Evolutionary conservation across 2,888 invertebrate species (phyloP).

Genomic region (Noctua fimbriata): DNA sequence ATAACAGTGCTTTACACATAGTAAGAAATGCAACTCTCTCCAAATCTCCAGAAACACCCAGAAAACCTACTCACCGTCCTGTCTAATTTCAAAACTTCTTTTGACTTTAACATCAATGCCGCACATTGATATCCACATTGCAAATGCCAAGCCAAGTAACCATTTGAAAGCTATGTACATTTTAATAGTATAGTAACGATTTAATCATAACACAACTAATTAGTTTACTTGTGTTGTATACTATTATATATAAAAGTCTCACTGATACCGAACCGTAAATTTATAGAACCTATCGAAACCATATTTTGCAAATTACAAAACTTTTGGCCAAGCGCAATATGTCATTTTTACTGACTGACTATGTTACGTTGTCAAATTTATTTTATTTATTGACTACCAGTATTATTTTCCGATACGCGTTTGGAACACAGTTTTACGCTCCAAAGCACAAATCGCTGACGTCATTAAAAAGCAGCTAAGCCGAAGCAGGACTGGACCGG

Average conservation of each 20-base stretch:
- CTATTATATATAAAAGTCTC: conserved; percentile 27
- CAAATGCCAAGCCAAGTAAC: conserved; percentile 78
- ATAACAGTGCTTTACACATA: background rate
- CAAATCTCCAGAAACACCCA: background rate
- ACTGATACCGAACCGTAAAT: conserved; percentile 72
- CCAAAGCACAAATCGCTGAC: background rate
- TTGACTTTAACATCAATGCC: conserved; percentile 71
- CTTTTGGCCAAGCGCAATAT: conserved; percentile 65
- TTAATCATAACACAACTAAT: conserved; percentile 46
- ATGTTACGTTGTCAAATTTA: conserved; percentile 17
- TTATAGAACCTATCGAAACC: conserved; percentile 73
- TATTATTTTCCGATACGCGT: conserved; percentile 3
- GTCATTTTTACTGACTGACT: conserved; percentile 61
- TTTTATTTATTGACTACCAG: conserved; percentile 31
- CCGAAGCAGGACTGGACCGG: background rate
- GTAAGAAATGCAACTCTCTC: background rate
- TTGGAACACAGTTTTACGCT: background rate
- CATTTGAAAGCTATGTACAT: conserved; percentile 87
- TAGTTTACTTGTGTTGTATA: conserved; percentile 57
- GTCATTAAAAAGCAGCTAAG: background rate
- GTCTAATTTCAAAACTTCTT: conserved; percentile 54
- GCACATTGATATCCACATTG: conserved; percentile 84
- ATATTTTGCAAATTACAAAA: conserved; percentile 72
- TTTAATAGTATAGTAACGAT: conserved; percentile 43
- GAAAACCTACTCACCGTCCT: conserved; percentile 62